phyloP scores from a whole-genome alignment of 2,113 vertebrate genomes.

The Laticauda laticaudata region DNA sequence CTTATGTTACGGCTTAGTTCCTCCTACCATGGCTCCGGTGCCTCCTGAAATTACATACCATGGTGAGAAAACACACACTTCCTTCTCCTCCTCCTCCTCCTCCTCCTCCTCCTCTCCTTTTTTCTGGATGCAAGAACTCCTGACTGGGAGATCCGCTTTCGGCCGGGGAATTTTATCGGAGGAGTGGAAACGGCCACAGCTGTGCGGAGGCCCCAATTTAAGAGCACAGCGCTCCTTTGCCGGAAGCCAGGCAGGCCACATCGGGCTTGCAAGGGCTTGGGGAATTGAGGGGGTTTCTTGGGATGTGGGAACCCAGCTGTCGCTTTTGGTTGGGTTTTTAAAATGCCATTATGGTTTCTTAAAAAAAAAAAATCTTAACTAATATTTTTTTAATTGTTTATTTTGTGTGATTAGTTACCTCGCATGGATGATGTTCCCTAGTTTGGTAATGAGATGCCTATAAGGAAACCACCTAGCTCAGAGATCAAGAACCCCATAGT shows the following conservation, averaged over 20 bases:
- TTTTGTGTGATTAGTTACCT: not conserved
- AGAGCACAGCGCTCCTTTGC: not conserved
- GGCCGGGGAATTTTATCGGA: not conserved
- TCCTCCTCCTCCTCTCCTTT: not conserved
- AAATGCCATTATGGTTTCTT: not conserved
- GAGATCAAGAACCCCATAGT: no score
- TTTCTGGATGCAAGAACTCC: not conserved
- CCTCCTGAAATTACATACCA: not conserved
- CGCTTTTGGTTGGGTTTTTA: not conserved
- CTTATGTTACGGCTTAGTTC: not conserved
- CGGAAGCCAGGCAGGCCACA: not conserved
- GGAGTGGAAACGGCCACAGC: not conserved
- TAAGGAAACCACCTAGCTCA: no score
- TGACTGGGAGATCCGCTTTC: fast-evolving
- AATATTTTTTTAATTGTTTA: not conserved
- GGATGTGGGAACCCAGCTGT: not conserved
- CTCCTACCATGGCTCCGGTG: fast-evolving
- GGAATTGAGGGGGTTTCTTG: not conserved
- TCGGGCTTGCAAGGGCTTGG: not conserved
- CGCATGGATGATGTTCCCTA: no score
- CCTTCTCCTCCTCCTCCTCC: no score
- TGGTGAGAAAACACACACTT: not conserved
- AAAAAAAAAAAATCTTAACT: not conserved
- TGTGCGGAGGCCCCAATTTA: not conserved
- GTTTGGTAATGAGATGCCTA: no score